These are phyloP conservation scores for Drosophila varians DNA, from an alignment of 1,140 invertebrate genomes.

Conservation along the genomic window DNA sequence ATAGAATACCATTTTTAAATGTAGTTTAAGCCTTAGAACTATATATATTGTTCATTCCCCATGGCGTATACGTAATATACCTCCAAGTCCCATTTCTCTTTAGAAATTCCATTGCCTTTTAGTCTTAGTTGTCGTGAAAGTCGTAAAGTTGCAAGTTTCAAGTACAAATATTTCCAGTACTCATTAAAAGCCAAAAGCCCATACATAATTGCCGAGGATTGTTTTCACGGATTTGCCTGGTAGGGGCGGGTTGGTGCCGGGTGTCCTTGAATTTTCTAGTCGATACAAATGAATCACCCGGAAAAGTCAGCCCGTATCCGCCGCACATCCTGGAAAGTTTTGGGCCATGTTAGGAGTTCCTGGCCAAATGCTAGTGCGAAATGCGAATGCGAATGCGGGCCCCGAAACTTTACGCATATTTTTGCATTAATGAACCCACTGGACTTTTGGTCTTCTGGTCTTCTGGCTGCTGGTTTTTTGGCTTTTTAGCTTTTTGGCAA, in stretches of 20 bases:
- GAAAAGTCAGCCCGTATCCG: background rate
- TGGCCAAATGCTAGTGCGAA: background rate
- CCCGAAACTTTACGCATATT: conserved; percentile 39
- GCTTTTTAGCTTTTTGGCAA: background rate
- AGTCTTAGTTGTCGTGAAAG: background rate
- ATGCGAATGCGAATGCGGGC: background rate
- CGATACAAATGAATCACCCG: background rate
- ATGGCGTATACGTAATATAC: background rate
- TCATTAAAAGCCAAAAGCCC: background rate
- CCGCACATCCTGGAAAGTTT: background rate
- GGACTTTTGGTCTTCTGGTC: background rate
- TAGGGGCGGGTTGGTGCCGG: too few relatives aligned
- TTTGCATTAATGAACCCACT: conserved; percentile 41
- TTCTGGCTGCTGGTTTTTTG: background rate
- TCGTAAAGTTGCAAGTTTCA: background rate
- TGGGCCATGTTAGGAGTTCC: conserved; percentile 1
- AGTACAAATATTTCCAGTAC: background rate
- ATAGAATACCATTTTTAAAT: too few relatives aligned
- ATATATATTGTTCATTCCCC: background rate
- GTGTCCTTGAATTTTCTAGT: conserved; percentile 1
- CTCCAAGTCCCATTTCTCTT: background rate
- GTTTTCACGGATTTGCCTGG: background rate
- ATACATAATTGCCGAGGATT: background rate
- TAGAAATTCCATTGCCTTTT: background rate
- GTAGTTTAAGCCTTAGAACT: too few relatives aligned